Conservation (phyloP, 2,888 invertebrate species). For the Drosophila meridiana region DNA sequence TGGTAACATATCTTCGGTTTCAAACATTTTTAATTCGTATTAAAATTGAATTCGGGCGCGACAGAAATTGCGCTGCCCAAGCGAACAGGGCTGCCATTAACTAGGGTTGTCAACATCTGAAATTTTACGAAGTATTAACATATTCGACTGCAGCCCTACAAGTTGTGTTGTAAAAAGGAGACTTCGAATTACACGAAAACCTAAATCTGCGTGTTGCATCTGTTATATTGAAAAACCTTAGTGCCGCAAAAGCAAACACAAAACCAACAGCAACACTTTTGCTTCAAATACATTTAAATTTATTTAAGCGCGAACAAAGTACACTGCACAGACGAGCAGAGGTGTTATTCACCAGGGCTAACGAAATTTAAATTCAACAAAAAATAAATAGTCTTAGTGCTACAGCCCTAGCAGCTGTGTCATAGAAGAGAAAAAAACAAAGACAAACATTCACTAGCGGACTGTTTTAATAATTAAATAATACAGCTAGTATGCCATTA, state of each 20-base stretch:
- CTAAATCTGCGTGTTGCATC: not conserved
- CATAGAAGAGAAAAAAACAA: slow-evolving; percentile 14
- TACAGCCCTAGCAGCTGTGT: slow-evolving; percentile 27
- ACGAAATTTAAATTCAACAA: not conserved
- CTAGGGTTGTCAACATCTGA: slow-evolving; percentile 1
- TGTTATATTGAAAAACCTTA: not conserved
- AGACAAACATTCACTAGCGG: not conserved
- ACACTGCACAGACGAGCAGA: slow-evolving; percentile 22
- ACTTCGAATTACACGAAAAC: not conserved
- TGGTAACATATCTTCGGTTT: slow-evolving; percentile 83
- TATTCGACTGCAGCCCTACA: slow-evolving; percentile 39
- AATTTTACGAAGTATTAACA: not conserved
- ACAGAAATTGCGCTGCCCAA: slow-evolving; percentile 19
- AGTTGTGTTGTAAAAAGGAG: not conserved
- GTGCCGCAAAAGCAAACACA: not conserved
- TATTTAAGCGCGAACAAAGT: slow-evolving; percentile 51
- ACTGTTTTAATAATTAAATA: not conserved
- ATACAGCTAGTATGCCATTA: slow-evolving; percentile 66
- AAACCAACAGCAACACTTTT: not conserved
- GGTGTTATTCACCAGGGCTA: slow-evolving; percentile 14
- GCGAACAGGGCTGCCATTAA: slow-evolving; percentile 22
- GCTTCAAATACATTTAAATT: slow-evolving; percentile 29
- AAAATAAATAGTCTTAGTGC: not conserved
- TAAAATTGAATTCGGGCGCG: slow-evolving; percentile 66
- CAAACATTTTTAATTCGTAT: slow-evolving; percentile 70